Base-by-base conservation (phyloP, 2,113 vertebrate genomes). In the Thinocorus orbignyianus region DNA sequence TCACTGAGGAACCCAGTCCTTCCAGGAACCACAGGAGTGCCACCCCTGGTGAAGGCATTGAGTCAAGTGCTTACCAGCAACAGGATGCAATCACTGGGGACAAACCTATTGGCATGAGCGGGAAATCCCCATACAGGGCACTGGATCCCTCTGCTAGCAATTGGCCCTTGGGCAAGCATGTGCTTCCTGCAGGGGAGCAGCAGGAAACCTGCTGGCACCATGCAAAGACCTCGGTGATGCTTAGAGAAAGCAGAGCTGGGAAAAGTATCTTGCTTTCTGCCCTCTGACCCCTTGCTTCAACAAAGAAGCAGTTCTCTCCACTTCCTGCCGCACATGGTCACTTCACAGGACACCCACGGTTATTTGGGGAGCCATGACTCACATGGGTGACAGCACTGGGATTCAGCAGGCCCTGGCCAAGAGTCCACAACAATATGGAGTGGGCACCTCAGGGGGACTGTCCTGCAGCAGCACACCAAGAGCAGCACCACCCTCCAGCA, bases 271-370 rank as follows among this genome's bases (percentile, higher is more conserved):
- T 41, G 10, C 71, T 42, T 35, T 60, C 66, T 48, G 31, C 31
- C 37, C 42, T 48, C 11, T 2, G 33, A 81, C 72, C 33, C 62
- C 72, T 39, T 15, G 24, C 31, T 49, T 77, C 44, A 22, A 8
- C 61, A 12, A 25, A 7, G 44, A 74, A 51, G 91, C 79, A 18
- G 88, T 87, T 61, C 30, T 51, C 48, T 35, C 41, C 1, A 1
- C 79, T 52, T 76, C 68, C 15, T 0, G 0, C 13, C 1, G 2
- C 1, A 7, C 69, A 13, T 5, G 0, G 64, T 26, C 0, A 4
- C 51, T 33, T 17, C 1, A 1, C 7, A 26, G 78, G 5, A 17
- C 44, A 44, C 65, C 71, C 8, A 6, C 6, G 19, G 72, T 78
- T 89, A 86, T 86, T 89, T 54, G 31, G 3, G 10, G 66, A 88